Base-by-base conservation (phyloP, 2,888 invertebrate genomes). In the Lysandra coridon region DNA sequence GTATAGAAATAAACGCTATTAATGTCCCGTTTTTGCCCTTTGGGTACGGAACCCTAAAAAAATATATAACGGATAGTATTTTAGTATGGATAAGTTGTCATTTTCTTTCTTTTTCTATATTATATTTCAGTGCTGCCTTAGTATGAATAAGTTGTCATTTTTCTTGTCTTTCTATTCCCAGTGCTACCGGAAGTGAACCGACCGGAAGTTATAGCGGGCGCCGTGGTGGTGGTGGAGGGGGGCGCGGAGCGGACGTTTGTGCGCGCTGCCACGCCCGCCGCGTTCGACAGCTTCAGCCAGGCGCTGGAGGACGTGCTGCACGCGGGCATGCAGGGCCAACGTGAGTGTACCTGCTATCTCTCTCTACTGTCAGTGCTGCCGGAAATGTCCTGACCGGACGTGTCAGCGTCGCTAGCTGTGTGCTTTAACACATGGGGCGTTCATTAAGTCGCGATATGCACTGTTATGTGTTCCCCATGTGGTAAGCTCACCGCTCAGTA, bases 151-250 rank as follows among this genome's bases (percentile, higher is more conserved):
- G 0, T 23, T 23, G 23, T 23, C 4, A 57, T 17, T 14, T 57
- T 10, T 37, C 4, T 12, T 37, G 10, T 69, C 69, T 69, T 12
- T 30, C 5, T 12, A 0, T 64, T 10, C 3, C 4, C 73, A 23
- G 73, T 7, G 12, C 84, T 88, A 0, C 88, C 91, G 0, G 86
- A 86, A 37, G 86, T 92, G 0, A 30, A 81, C 0, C 89, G 93
- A 0, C 92, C 92, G 0, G 69, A 12, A 14, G 76, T 76, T 14
- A 3, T 1, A 1, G 49, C 76, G 30, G 76, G 76, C 76, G 14
- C 33, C 2, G 76, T 76, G 76, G 33, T 76, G 57, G 17, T 90
- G 7, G 87, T 90, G 3, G 88, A 85, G 12, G 81, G 85, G 0
- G 81, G 83, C 0, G 44, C 85, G 5, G 84, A 83, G n/a, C 83